phyloP scores from a whole-genome alignment of 2,797 vertebrate genomes.

The Alauda arvensis region DNA sequence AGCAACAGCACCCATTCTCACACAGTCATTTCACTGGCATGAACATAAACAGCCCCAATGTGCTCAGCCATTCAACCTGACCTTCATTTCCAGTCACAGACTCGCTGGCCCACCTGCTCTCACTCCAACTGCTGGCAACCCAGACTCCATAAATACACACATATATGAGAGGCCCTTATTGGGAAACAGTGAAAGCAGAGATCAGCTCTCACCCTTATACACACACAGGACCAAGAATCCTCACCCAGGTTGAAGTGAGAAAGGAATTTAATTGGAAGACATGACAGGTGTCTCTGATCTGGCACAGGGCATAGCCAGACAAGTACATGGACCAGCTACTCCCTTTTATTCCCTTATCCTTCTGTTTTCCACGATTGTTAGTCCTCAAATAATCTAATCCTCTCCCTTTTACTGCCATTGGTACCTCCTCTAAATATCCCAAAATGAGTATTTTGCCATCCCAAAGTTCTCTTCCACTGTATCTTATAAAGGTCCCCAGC shows the following conservation, averaged over 20 bases:
- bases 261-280: not conserved
- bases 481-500: not conserved
- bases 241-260: not conserved
- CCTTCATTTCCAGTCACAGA: not conserved
- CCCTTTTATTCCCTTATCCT: not conserved
- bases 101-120: fast-evolving
- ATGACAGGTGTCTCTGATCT: not conserved
- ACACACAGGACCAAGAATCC: not conserved
- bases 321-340: not conserved
- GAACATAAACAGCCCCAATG: not conserved
- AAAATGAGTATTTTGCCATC: not conserved
- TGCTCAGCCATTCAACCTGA: not conserved
- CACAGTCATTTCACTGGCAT: not conserved
- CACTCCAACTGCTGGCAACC: not conserved
- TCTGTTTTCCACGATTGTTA: not conserved
- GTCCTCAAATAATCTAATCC: not conserved
- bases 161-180: fast-evolving
- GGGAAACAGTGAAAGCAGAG: not conserved
- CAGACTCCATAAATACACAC: not conserved
- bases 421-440: not conserved
- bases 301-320: not conserved
- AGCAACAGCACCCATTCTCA: not conserved
- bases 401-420: not conserved
- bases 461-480: not conserved
- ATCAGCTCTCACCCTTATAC: fast-evolving